Base-by-base conservation (phyloP, 2,888 invertebrate genomes). In the Agrotis segetum region DNA sequence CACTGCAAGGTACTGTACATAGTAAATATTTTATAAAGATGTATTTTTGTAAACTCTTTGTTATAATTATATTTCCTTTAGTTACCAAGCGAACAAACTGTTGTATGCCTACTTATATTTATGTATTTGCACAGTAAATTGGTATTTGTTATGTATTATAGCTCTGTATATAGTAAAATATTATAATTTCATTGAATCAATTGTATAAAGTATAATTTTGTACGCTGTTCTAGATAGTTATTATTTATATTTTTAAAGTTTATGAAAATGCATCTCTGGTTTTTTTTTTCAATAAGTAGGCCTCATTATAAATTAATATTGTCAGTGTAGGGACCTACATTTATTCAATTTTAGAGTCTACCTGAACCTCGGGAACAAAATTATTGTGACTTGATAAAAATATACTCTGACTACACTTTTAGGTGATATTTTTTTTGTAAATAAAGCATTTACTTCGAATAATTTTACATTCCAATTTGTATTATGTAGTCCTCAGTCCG, bases 391-490 rank as follows among this genome's bases (percentile, higher is more conserved):
- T 92, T 90, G 87, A 85, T 88, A 89, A 83, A 85, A 79, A 83
- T 88, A 89, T 87, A 82, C 77, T 83, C 83, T 82, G 82, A 79
- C 74, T 74, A 83, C 80, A 80, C 77, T 88, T 89, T 89, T 88
- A 85, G 81, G 79, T 77, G 63, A 76, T 86, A 87, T 40, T 40
- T 40, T 88, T 89, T 89, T 89, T 90, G 87, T 89, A 90, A 84
- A 86, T 86, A 88, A 86, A 88, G 93, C 93, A 93, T 94, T 94
- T 94, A 94, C 86, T 90, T 92, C 81, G 83, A 88, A 87, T 90
- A 87, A 80, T 83, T 40, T 76, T 89, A 94, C 94, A 95, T 95
- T 95, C 95, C 95, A 94, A 85, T 91, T 87, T 89, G 75, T 92
- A 90, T 85, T 77, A 83, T 85, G 72, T 88, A 86, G 76, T 81